Evolutionary conservation across 2,888 invertebrate genomes (phyloP).

Genomic region (Microplitis manilae): DNA sequence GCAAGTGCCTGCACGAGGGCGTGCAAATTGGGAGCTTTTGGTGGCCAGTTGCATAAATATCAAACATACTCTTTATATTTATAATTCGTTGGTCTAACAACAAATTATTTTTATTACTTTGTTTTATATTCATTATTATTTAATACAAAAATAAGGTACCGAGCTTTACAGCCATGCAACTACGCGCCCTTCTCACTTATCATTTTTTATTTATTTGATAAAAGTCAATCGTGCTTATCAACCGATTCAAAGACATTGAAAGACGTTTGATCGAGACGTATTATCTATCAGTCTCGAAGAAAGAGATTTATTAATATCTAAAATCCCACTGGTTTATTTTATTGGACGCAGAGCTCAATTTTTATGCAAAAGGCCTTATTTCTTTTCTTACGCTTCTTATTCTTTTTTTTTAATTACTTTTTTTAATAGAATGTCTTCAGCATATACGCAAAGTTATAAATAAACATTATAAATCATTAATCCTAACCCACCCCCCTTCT

Average conservation of each 20-base stretch:
- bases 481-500: slow-evolving; percentile 78
- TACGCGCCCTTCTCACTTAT: slow-evolving; percentile 60
- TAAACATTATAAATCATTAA: slow-evolving; percentile 69
- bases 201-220: slow-evolving; percentile 49
- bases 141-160: slow-evolving; percentile 71
- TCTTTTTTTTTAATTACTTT: slow-evolving; percentile 36
- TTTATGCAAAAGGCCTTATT: slow-evolving; percentile 67
- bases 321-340: slow-evolving; percentile 6
- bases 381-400: slow-evolving; percentile 38
- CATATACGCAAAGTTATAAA: slow-evolving; percentile 59
- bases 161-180: slow-evolving; percentile 71
- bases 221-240: neutral
- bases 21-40: slow-evolving; percentile 63
- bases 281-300: slow-evolving; percentile 22
- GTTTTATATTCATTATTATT: slow-evolving; percentile 48
- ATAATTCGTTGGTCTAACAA: slow-evolving; percentile 66
- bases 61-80: slow-evolving; percentile 63
- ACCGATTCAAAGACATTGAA: neutral
- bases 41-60: slow-evolving; percentile 69
- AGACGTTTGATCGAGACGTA: slow-evolving; percentile 28
- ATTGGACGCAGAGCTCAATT: slow-evolving; percentile 59
- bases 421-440: slow-evolving; percentile 58
- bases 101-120: slow-evolving; percentile 61
- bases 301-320: slow-evolving; percentile 3
- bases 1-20: slow-evolving; percentile 53